Evolutionary conservation across 1,140 invertebrate species (phyloP).

Genomic region (Elysia chlorotica): DNA sequence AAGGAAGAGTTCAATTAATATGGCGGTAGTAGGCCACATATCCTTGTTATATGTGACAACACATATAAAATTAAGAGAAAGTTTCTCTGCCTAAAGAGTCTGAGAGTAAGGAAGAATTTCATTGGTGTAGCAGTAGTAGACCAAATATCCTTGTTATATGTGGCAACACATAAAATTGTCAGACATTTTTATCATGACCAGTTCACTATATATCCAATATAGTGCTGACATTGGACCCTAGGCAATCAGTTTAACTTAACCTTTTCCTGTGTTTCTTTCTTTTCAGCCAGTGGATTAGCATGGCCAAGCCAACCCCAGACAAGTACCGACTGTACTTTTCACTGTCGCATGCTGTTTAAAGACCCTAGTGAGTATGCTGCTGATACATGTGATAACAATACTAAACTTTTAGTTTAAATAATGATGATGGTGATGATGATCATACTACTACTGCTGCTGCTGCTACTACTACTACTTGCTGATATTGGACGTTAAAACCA

Average conservation of each 20-base stretch:
- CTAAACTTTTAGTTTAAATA: too few species aligned
- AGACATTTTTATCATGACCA: too few species aligned
- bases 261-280: slow-evolving; percentile 14
- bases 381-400: too few species aligned
- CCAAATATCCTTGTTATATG: neutral
- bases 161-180: too few species aligned
- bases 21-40: neutral
- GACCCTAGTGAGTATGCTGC: slow-evolving; percentile 55
- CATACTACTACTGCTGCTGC: too few species aligned
- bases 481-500: too few species aligned
- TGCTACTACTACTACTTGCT: neutral
- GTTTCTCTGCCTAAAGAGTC: too few species aligned
- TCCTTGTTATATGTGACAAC: neutral
- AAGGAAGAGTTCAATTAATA: neutral
- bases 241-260: neutral
- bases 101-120: neutral
- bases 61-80: too few species aligned
- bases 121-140: neutral
- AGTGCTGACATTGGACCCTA: neutral
- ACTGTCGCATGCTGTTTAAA: slow-evolving; percentile 84
- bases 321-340: slow-evolving; percentile 74
- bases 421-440: neutral
- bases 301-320: slow-evolving; percentile 52
- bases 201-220: neutral
- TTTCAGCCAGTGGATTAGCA: slow-evolving; percentile 50